These are phyloP conservation scores for Ivindomyrus marchei DNA, from an alignment of 2,113 vertebrate genomes.

Conservation along the genomic window DNA sequence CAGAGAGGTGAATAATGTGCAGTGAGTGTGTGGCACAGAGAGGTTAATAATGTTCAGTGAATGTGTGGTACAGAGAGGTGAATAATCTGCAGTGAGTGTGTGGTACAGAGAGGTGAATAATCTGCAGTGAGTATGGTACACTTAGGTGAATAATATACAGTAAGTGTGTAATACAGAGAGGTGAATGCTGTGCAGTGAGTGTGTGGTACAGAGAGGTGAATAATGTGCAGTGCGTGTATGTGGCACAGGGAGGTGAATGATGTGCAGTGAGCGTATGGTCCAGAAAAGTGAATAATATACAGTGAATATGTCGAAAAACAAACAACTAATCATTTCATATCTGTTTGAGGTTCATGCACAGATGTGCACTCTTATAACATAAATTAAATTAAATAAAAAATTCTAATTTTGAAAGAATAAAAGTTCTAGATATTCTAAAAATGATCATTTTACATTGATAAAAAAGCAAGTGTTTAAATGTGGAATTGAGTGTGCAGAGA, in stretches of 20 bases:
- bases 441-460: neutral
- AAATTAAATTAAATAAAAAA: neutral
- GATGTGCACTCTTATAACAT: neutral
- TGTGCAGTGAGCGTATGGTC: neutral
- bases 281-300: neutral
- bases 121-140: neutral
- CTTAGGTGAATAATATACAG: neutral
- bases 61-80: neutral
- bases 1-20: neutral
- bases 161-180: neutral
- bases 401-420: neutral
- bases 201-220: neutral
- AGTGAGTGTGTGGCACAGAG: neutral
- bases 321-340: neutral
- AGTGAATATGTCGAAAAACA: neutral
- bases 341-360: neutral
- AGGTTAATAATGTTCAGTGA: neutral
- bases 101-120: neutral
- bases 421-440: neutral
- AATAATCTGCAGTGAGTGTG: neutral
- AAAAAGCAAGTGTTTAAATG: neutral
- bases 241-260: neutral
- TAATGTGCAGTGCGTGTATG: neutral
- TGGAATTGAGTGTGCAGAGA: neutral
- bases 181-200: neutral